Evolutionary conservation across 2,113 vertebrate genomes (phyloP), one percentile per base, ranked within the genome.

Genomic region (Sebastes schlegelii): DNA sequence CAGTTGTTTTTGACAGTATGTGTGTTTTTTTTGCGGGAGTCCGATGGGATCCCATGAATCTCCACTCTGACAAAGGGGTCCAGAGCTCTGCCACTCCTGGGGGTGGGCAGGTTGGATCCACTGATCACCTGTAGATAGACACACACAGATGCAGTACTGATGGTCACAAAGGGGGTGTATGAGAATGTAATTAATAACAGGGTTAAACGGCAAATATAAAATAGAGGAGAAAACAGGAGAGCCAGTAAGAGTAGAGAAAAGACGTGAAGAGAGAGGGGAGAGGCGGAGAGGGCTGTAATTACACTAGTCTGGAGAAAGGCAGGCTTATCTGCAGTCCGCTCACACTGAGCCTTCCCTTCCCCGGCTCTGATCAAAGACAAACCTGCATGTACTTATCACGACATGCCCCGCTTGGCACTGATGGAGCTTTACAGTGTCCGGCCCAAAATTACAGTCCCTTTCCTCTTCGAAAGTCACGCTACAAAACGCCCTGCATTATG

Each of bases 1-100:
- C 97, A 96, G 26, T 97, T 97, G 90, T 89, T 95, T 92, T 91
- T 97, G 89, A 96, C 46, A n/a, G 95, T 91, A 8, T 88, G 90
- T 26, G 96, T 97, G 89, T 89, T 96, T 42, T 89, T 95, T 74
- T 79, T 96, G 0, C 13, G 0, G 19, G 86, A 89, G 79, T 98
- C 97, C 1, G 90, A 90, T 19, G 95, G 77, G 78, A 95, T 94
- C 16, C 97, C 97, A 0, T 95, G 91, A 46, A 97, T 95, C 90
- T 98, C 96, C 85, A 98, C 91, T 16, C 90, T 89, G 61, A 98
- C 97, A 51, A 93, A 75, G 2, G 93, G 92, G 70, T 97, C 94
- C 68, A 95, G 84, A 79, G 91, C 90, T 88, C 95, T 97, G 21
- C 90, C 91, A 51, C 85, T 93, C 2, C 91, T 92, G 12, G 79